These are phyloP conservation scores for Aphidoletes aphidimyza DNA, from an alignment of 2,888 invertebrate species.

Conservation along the genomic window DNA sequence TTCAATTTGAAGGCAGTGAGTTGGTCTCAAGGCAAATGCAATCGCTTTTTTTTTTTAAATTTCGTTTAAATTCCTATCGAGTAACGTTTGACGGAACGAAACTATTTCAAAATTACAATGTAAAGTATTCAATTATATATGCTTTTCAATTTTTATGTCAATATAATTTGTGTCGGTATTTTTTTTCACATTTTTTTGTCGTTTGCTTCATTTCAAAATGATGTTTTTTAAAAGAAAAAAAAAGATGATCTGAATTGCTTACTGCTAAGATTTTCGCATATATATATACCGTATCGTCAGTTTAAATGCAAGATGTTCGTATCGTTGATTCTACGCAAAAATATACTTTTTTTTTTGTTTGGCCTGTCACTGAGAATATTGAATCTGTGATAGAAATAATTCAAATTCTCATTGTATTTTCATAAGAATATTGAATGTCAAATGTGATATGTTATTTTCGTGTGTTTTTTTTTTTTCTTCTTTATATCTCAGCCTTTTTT, in stretches of 20 bases:
- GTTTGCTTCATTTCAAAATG: no score
- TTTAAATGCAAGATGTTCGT: no score
- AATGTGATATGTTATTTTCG: constrained; percentile 45
- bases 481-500: no score
- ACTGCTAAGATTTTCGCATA: not conserved
- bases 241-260: constrained; percentile 22
- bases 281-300: not conserved
- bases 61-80: not conserved
- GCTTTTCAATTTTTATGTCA: no score
- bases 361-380: constrained; percentile 39
- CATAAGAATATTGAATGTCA: constrained; percentile 48
- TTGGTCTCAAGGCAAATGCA: constrained; percentile 38
- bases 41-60: not conserved
- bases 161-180: no score
- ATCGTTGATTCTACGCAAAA: not conserved
- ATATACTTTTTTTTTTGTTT: constrained; percentile 15
- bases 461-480: no score
- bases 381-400: constrained; percentile 18
- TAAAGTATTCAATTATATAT: no score
- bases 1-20: constrained; percentile 30
- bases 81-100: constrained; percentile 33
- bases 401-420: constrained; percentile 49
- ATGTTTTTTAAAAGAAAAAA: no score
- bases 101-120: constrained; percentile 6
- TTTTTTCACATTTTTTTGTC: no score